Base-by-base conservation (phyloP, 2,888 invertebrate species). In the Eristalis tenax region DNA sequence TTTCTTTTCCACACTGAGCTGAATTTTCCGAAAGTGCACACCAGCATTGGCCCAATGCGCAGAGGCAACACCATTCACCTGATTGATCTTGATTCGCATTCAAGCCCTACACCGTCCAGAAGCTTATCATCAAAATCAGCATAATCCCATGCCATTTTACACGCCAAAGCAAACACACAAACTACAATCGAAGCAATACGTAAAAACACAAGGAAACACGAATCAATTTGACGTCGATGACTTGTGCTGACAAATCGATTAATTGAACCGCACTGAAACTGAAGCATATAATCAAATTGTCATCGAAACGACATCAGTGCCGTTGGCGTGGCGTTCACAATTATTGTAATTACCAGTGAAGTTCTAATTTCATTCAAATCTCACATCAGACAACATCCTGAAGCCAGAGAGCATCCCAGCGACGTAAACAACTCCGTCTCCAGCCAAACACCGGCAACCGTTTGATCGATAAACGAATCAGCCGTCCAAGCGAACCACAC, bases 381-480 rank as follows among this genome's bases (percentile, higher is more conserved):
- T 10, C n/a, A 2, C 40, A n/a, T 43, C 4, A 40, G 3, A 18
- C 3, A n/a, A n/a, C 50, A 50, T 18, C 57, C 32, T 3, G 26
- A 11, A 40, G 15, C 15, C 18, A 23, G 26, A 28, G 15, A 18
- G 4, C 13, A 70, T 15, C 22, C 50, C 15, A 40, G 8, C 11
- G 50, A n/a, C 22, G 56, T 23, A 59, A 57, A n/a, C 57, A 82
- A 66, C 65, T 35, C 64, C 35, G 65, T 57, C 43, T 65, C 59
- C 65, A 87, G 75, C 76, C 71, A 79, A 83, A 87, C 79, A 73
- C 87, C 83, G 73, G 77, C 71, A 73, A 63, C 56, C 74, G 86
- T 87, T 87, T 87, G 87, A 87, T 87, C 87, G 83, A 87, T 87
- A 83, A 87, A 64, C 43, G 68, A 87, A 66, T 78, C 50, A 73